Conservation (phyloP, 2,888 invertebrate genomes). For the Lapara coniferarum region DNA sequence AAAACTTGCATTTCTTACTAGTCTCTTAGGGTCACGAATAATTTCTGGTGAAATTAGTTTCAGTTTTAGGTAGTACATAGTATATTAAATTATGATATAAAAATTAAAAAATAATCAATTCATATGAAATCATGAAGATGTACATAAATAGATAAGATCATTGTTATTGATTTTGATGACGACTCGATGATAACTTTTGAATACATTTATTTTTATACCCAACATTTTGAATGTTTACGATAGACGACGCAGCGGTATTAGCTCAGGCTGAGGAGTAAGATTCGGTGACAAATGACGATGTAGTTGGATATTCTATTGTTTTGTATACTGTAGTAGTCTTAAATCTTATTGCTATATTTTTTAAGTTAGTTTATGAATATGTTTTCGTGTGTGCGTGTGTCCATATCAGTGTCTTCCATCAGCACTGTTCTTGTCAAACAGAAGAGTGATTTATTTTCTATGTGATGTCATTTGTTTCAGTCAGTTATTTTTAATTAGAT, state of each 20-base stretch:
- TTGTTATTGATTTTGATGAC: constrained; percentile 60
- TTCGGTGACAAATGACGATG: constrained; percentile 41
- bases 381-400: constrained; percentile 45
- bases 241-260: constrained; percentile 38
- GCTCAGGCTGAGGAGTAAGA: constrained; percentile 38
- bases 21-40: constrained; percentile 78
- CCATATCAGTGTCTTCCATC: constrained; percentile 75
- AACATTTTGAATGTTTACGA: constrained; percentile 73
- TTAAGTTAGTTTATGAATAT: constrained; percentile 46
- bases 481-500: constrained; percentile 68
- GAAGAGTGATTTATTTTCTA: constrained; percentile 45
- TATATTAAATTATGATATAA: constrained; percentile 46
- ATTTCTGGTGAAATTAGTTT: constrained; percentile 35
- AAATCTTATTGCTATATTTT: constrained; percentile 40
- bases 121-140: constrained; percentile 41
- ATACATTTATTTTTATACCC: constrained; percentile 78
- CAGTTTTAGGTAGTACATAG: constrained; percentile 54
- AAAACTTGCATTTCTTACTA: constrained; percentile 81
- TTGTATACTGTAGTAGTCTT: constrained; percentile 24
- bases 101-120: constrained; percentile 30
- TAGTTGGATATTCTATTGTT: constrained; percentile 15
- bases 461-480: constrained; percentile 70
- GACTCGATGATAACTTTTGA: constrained; percentile 61
- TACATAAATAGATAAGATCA: constrained; percentile 58
- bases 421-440: constrained; percentile 60